These are phyloP conservation scores for Plagodis pulveraria DNA, from an alignment of 2,888 invertebrate genomes.

Conservation along the genomic window DNA sequence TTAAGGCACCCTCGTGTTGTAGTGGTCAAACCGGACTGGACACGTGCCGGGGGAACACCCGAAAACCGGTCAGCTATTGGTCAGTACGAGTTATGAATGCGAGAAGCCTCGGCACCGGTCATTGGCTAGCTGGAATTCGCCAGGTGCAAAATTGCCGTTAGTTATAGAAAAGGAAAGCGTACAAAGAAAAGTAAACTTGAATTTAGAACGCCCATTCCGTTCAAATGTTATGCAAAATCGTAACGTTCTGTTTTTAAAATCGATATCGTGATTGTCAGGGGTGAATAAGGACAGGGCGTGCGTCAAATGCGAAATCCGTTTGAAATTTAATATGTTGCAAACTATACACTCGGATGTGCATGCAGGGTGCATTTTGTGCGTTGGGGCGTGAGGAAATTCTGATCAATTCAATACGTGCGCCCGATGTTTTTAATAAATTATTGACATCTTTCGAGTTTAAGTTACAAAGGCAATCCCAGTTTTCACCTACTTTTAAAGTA, in stretches of 20 bases:
- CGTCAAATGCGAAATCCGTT: conserved; percentile 63
- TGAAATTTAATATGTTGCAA: conserved; percentile 74
- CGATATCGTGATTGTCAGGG: conserved; percentile 47
- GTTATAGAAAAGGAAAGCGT: conserved; percentile 21
- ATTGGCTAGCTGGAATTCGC: conserved; percentile 60
- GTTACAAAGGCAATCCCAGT: not conserved
- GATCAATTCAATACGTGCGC: conserved; percentile 42
- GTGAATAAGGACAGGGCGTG: conserved; percentile 46
- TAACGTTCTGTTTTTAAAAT: conserved; percentile 30
- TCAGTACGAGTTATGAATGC: conserved; percentile 51
- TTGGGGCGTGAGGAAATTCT: conserved; percentile 29
- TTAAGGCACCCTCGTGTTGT: conserved; percentile 39
- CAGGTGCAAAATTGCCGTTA: conserved; percentile 63
- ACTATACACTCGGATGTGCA: conserved; percentile 55
- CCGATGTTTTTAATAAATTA: conserved; percentile 17
- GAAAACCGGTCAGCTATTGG: conserved; percentile 78
- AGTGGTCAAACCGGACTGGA: conserved; percentile 54
- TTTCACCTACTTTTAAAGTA: too few relatives aligned
- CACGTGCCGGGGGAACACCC: conserved; percentile 58
- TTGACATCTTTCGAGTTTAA: conserved; percentile 2
- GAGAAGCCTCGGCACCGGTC: conserved; percentile 29
- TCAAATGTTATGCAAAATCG: conserved; percentile 24
- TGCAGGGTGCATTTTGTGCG: conserved; percentile 47
- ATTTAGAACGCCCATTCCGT: conserved; percentile 1
- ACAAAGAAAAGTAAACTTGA: conserved; percentile 12